Base-by-base conservation (phyloP, 1,140 invertebrate genomes). In the Drosophila novamexicana region DNA sequence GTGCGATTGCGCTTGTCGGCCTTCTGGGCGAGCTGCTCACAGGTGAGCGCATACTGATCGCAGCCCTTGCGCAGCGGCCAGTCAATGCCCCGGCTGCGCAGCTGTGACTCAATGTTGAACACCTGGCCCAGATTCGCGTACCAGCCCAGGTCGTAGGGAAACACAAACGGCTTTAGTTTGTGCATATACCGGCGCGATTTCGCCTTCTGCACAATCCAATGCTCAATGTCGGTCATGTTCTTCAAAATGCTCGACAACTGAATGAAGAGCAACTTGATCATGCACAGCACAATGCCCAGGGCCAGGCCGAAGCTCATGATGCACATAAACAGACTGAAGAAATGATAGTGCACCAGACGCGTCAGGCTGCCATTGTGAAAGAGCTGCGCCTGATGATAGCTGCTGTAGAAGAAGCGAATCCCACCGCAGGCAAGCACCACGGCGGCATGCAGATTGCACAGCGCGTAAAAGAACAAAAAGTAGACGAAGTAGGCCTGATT, bases 171-270 rank as follows among this genome's bases (percentile, higher is more conserved):
- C 14, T 49, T 42, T 7, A 49, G 34, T 18, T 93, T 89, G 1
- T 79, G 75, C 22, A 93, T 81, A 74, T 93, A 92, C 83, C 96
- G 93, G 71, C 96, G 92, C 86, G 94, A 93, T 6, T 93, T 89
- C 0, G 97, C 97, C 93, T 98, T 98, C 84, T 96, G 95, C 37
- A 97, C 76, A 77, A 99, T 99, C 97, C 98, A 99, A 62, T 96
- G 96, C 94, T 99, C 98, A 66, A 99, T 98, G 16, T 96, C 97
- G 0, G 98, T 99, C 90, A 95, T 94, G 94, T 99, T 99, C 79
- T 94, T 94, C 0, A 97, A 62, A 67, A 99, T 96, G 54, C 95
- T 94, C 81, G 95, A 94, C 32, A 97, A 95, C 94, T 99, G 98
- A 77, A 98, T 95, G 83, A 95, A 95, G 3, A 99, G 93, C 12